phyloP scores from a whole-genome alignment of 2,888 invertebrate genomes.

The Julus scanicus region DNA sequence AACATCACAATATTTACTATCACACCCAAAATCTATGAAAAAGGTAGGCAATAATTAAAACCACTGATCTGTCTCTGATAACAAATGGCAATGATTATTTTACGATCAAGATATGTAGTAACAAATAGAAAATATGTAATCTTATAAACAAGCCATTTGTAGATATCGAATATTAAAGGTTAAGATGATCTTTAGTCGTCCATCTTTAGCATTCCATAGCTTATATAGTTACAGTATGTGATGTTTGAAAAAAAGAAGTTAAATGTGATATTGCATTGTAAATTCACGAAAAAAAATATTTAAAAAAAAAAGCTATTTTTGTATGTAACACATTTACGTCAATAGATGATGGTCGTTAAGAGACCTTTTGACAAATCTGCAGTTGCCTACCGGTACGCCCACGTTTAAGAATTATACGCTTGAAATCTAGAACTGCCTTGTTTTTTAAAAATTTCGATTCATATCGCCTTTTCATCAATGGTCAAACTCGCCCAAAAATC shows the following conservation, averaged over 20 bases:
- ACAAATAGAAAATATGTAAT: too few species aligned
- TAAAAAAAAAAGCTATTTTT: slow-evolving; percentile 1
- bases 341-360: slow-evolving; percentile 23
- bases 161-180: too few species aligned
- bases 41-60: neutral
- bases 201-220: neutral
- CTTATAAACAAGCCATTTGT: too few species aligned
- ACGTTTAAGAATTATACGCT: slow-evolving; percentile 21
- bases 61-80: neutral
- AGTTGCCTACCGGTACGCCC: slow-evolving; percentile 50
- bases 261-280: neutral
- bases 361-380: slow-evolving; percentile 44
- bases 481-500: neutral
- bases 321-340: slow-evolving; percentile 29
- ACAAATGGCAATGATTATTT: neutral
- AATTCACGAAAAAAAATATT: neutral
- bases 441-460: neutral
- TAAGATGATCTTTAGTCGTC: too few species aligned
- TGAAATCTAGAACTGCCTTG: neutral
- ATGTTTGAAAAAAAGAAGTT: neutral
- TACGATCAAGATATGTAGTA: neutral
- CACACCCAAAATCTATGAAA: too few species aligned
- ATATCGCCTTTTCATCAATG: neutral
- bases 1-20: too few species aligned
- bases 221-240: neutral